Evolutionary conservation across 1,140 invertebrate species (phyloP).

Genomic region (Scylla paramamosain): DNA sequence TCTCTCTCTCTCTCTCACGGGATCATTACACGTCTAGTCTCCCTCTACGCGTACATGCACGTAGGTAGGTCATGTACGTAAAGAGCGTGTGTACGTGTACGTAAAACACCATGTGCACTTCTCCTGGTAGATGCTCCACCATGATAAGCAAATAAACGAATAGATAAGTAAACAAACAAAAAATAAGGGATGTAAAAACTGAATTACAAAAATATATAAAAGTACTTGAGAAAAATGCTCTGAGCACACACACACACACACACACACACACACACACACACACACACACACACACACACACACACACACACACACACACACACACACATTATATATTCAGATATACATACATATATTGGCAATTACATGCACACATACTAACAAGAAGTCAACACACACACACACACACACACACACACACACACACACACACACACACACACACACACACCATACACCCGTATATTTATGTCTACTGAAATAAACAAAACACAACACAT

Average conservation of each 20-base stretch:
- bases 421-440: background rate
- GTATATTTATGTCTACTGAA: background rate
- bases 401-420: slow-evolving; percentile 47
- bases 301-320: background rate
- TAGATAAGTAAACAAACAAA: too few relatives aligned
- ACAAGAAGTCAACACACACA: slow-evolving; percentile 16
- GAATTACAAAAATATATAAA: too few relatives aligned
- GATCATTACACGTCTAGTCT: background rate
- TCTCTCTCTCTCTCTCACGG: slow-evolving; percentile 29
- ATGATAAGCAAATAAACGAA: too few relatives aligned
- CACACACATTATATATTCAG: background rate
- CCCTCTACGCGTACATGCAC: background rate
- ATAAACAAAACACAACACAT: slow-evolving; percentile 4
- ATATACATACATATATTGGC: background rate
- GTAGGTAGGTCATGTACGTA: too few relatives aligned
- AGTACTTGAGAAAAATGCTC: too few relatives aligned
- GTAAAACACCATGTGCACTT: too few relatives aligned
- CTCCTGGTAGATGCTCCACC: too few relatives aligned
- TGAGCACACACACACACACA: background rate
- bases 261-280: slow-evolving; percentile 40
- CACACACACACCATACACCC: background rate
- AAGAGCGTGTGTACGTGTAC: too few relatives aligned
- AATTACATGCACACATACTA: slow-evolving; percentile 12
- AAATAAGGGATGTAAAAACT: too few relatives aligned
- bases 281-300: slow-evolving; percentile 37